Conservation (phyloP, 2,888 invertebrate genomes). For the Gnatocerus cornutus region DNA sequence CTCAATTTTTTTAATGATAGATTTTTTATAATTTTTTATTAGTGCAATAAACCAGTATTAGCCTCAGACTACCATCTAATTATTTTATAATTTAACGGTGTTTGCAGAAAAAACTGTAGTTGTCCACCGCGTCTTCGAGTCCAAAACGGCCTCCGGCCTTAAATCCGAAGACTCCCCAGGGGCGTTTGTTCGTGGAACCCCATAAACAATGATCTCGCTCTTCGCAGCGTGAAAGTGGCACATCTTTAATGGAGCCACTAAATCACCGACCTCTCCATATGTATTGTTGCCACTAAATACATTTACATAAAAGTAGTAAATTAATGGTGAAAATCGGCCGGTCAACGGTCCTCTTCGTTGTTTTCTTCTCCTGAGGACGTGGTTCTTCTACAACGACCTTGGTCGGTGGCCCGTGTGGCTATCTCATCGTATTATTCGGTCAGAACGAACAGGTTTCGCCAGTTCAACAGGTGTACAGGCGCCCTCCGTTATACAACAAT, state of each 20-base stretch:
- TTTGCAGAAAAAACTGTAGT: too few species aligned
- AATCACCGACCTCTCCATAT: conserved; percentile 42
- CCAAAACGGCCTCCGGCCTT: too few species aligned
- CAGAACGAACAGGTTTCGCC: conserved; percentile 64
- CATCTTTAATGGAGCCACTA: conserved; percentile 48
- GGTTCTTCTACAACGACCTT: conserved; percentile 50
- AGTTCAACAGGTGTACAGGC: conserved; percentile 66
- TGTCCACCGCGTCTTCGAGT: too few species aligned
- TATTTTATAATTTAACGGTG: too few species aligned
- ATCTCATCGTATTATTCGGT: conserved; percentile 57
- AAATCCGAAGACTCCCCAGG: conserved; percentile 3
- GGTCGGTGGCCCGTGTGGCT: conserved; percentile 53
- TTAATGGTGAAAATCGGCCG: conserved; percentile 34
- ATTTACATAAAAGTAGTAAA: conserved; percentile 41
- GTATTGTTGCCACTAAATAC: conserved; percentile 39
- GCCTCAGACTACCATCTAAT: too few species aligned
- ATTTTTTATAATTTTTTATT: too few species aligned
- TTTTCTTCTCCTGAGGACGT: conserved; percentile 17
- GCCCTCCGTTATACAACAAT: conserved; percentile 64
- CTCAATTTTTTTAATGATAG: too few species aligned
- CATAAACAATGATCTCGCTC: conserved; percentile 49
- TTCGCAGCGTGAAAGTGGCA: conserved; percentile 51
- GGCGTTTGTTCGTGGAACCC: conserved; percentile 19
- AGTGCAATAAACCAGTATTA: too few species aligned
- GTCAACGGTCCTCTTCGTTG: not conserved